Conservation (phyloP, 2,113 vertebrate species). For the Megaleporinus macrocephalus region DNA sequence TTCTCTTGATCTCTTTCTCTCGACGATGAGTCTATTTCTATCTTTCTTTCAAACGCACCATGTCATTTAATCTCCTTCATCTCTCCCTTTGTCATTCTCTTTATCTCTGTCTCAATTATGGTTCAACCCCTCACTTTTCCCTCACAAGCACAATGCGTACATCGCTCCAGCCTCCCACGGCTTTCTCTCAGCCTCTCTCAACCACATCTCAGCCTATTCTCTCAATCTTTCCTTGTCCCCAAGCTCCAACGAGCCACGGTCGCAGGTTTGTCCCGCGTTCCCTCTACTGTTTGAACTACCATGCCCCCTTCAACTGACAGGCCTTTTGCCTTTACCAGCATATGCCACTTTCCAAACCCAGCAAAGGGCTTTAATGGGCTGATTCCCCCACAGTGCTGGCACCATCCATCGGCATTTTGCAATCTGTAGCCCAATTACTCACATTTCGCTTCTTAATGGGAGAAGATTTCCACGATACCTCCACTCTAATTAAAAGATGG, state of each 20-base stretch:
- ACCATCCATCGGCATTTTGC: conserved; percentile 57
- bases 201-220: not conserved
- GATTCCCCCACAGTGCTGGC: conserved; percentile 43
- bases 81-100: not conserved
- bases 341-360: conserved; percentile 39
- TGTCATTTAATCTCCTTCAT: too few species aligned
- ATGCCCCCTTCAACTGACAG: not conserved
- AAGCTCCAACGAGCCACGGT: not conserved
- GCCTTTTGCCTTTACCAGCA: conserved; percentile 57
- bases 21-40: too few species aligned
- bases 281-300: not conserved
- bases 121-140: not conserved
- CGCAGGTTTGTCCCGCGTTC: too few species aligned
- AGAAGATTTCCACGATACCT: conserved; percentile 60
- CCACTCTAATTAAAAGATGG: conserved; percentile 66
- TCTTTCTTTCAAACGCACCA: too few species aligned
- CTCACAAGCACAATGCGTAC: not conserved
- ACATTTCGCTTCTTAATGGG: conserved; percentile 59
- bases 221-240: not conserved
- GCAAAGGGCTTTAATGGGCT: conserved; percentile 17
- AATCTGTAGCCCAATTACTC: conserved; percentile 58
- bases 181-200: not conserved
- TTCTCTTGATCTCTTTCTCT: too few species aligned
- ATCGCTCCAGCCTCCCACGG: not conserved
- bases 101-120: not conserved